These are phyloP conservation scores for Megaceryle maxima DNA, from an alignment of 2,113 vertebrate genomes.

Conservation along the genomic window DNA sequence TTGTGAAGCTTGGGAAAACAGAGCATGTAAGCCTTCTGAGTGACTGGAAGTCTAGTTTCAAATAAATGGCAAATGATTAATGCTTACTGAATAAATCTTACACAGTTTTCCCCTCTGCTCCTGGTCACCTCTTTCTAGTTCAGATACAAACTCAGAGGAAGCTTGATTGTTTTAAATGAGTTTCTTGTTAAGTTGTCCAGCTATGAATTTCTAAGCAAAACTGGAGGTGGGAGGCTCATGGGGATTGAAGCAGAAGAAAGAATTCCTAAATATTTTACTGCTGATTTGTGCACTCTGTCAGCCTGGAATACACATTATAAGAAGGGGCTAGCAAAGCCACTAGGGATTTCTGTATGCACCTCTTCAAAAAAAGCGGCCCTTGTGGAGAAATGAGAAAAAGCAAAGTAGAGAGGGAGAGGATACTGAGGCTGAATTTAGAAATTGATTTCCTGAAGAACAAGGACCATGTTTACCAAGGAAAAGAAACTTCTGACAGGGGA, in stretches of 20 bases:
- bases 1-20: neutral
- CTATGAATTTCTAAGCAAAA: neutral
- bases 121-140: neutral
- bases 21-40: neutral
- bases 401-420: neutral
- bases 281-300: neutral
- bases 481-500: neutral
- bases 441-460: neutral
- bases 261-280: neutral
- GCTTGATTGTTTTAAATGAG: neutral
- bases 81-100: neutral
- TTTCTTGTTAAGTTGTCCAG: neutral
- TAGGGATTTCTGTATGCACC: neutral
- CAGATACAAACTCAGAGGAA: neutral
- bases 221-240: neutral
- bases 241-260: conserved; percentile 1
- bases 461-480: neutral
- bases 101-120: neutral
- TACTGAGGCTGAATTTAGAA: neutral
- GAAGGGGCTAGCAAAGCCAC: neutral
- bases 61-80: neutral
- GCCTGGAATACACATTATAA: neutral
- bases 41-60: neutral
- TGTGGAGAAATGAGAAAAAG: neutral
- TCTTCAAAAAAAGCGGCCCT: neutral